Percentiles rank a stretch among this genome's conserved stretches.
Conservation (phyloP, 2,797 vertebrate genomes). For the Psittacula echo region DNA sequence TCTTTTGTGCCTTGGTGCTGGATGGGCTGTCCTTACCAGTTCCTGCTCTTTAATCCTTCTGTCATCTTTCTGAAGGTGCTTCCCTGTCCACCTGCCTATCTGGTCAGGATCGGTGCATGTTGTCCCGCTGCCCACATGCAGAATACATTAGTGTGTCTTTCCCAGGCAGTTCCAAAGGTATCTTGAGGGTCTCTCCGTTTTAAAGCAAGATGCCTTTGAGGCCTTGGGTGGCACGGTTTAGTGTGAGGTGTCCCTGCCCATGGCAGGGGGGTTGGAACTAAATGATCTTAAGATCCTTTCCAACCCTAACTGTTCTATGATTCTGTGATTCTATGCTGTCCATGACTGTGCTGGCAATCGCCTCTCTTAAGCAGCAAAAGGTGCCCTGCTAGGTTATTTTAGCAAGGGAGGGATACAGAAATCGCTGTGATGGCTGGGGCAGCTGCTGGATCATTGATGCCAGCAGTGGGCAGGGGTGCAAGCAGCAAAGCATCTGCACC, state of each 20-base stretch:
- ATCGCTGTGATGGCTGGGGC: neutral
- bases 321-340: neutral
- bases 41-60: neutral
- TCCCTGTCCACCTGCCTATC: neutral
- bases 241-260: no score
- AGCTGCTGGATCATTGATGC: rapidly evolving
- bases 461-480: neutral
- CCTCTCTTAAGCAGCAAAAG: neutral
- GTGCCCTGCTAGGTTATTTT: rapidly evolving
- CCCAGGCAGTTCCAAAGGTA: neutral
- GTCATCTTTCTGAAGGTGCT: neutral
- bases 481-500: neutral
- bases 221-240: no score
- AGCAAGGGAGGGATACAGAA: neutral
- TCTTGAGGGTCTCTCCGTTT: rapidly evolving
- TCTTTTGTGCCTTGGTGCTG: neutral
- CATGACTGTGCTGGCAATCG: neutral
- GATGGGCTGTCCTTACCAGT: neutral
- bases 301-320: no score
- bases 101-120: rapidly evolving
- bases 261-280: no score
- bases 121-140: rapidly evolving
- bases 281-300: no score
- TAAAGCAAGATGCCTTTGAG: neutral
- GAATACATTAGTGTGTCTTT: neutral